A percentile compares a stretch with the other conserved stretches of the same genome.
Conservation (phyloP, 1,140 invertebrate species). For the Stenopsyche tienmushanensis region DNA sequence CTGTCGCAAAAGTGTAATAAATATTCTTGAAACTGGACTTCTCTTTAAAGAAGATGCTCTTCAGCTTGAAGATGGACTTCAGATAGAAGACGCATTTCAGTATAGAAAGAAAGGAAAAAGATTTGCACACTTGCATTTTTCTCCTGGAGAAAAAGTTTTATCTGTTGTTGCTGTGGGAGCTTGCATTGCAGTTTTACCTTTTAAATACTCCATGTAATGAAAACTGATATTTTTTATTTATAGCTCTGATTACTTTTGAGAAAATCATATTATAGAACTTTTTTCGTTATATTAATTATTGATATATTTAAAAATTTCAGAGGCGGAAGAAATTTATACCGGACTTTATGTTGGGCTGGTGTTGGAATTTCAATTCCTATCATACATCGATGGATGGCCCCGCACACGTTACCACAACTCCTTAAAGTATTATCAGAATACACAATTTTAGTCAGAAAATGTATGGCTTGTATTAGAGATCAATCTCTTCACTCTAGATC, state of each 20-base stretch:
- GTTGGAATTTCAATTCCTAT: slow-evolving; percentile 14
- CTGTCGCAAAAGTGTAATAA: not conserved
- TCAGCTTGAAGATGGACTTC: slow-evolving; percentile 24
- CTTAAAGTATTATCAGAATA: slow-evolving; percentile 15
- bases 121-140: not conserved
- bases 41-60: slow-evolving; percentile 34
- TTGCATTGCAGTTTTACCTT: slow-evolving; percentile 13
- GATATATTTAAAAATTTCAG: slow-evolving; percentile 19
- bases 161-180: slow-evolving; percentile 20
- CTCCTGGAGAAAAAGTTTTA: slow-evolving; percentile 10
- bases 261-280: too few relatives aligned
- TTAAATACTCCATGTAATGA: slow-evolving; percentile 23
- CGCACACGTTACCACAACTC: slow-evolving; percentile 4
- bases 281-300: too few relatives aligned
- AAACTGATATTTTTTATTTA: too few relatives aligned
- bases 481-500: slow-evolving; percentile 14
- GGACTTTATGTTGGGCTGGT: slow-evolving; percentile 13
- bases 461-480: slow-evolving; percentile 20
- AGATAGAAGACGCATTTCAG: slow-evolving; percentile 6
- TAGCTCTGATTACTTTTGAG: too few relatives aligned
- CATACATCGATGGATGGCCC: not conserved
- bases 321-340: not conserved
- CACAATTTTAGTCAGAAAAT: slow-evolving; percentile 24
- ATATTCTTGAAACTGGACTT: slow-evolving; percentile 32
- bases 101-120: not conserved